Conservation (phyloP, 2,888 invertebrate genomes). For the Phrixothrix hirtus region DNA sequence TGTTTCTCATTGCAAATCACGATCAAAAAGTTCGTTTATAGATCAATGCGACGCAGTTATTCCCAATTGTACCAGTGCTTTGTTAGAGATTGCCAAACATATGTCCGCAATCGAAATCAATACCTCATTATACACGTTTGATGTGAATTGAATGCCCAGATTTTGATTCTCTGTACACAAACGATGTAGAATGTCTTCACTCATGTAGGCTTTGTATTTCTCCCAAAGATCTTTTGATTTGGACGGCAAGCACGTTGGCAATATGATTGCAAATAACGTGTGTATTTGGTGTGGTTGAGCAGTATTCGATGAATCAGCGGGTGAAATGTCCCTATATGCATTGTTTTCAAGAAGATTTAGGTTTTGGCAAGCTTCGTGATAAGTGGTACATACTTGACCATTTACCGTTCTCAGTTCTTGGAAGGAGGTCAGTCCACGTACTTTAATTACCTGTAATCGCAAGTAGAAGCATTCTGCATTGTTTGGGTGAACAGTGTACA, state of each 20-base stretch:
- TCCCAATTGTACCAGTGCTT: no score
- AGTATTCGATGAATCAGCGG: constrained; percentile 33
- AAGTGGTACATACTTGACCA: constrained; percentile 15
- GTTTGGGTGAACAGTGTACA: constrained; percentile 44
- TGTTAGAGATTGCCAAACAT: no score
- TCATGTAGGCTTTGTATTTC: no score
- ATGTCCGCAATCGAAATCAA: no score
- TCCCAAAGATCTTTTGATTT: not conserved
- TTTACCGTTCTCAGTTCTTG: constrained; percentile 14
- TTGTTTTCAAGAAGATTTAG: constrained; percentile 35
- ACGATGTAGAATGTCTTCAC: no score
- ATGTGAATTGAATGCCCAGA: no score
- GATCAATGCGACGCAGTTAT: no score
- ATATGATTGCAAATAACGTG: constrained; percentile 7
- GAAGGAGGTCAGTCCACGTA: constrained; percentile 25
- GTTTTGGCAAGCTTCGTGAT: constrained; percentile 20
- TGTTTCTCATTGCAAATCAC: no score
- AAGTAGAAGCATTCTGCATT: constrained; percentile 44
- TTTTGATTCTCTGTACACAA: no score
- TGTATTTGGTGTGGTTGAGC: constrained; percentile 18
- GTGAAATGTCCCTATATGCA: constrained; percentile 34
- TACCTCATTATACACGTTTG: no score
- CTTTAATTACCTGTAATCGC: constrained; percentile 39
- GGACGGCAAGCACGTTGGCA: constrained; percentile 5
- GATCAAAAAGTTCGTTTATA: no score